These are phyloP conservation scores for Fissipunctia ypsillon DNA, from an alignment of 2,888 invertebrate species.

Conservation along the genomic window DNA sequence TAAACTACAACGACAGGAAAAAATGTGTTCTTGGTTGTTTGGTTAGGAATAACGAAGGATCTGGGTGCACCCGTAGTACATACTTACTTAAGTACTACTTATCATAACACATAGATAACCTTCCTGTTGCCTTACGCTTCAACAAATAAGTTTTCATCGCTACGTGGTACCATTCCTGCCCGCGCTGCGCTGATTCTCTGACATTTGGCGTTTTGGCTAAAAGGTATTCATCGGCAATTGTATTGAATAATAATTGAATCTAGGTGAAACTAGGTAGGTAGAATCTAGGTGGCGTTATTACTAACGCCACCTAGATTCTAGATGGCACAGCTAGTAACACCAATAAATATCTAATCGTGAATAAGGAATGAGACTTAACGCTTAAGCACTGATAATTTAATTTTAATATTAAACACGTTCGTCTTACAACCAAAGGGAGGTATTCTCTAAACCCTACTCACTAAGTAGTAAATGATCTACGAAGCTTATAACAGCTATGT, in stretches of 20 bases:
- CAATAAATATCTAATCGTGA: constrained; percentile 4
- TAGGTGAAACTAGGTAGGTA: too few species aligned
- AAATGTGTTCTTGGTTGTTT: background rate
- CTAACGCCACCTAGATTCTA: too few species aligned
- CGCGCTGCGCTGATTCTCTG: background rate
- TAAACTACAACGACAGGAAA: background rate
- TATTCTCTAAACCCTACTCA: constrained; percentile 5
- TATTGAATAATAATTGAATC: too few species aligned
- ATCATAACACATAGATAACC: background rate
- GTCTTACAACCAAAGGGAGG: background rate
- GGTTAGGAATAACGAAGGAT: background rate
- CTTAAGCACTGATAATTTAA: constrained; percentile 29
- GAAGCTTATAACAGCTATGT: constrained; percentile 11
- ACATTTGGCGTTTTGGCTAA: constrained; percentile 5
- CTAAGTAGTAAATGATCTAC: constrained; percentile 25
- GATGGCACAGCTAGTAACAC: background rate
- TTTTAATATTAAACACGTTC: constrained; percentile 26
- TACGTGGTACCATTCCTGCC: background rate
- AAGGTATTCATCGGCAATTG: background rate
- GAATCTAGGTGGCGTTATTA: too few species aligned
- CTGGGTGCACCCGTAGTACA: background rate
- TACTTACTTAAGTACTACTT: background rate
- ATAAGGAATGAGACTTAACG: constrained; percentile 10
- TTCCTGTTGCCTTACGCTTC: background rate
- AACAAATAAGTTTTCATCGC: background rate